Evolutionary conservation across 2,888 invertebrate genomes (phyloP).

Genomic region (Agelastica alni): DNA sequence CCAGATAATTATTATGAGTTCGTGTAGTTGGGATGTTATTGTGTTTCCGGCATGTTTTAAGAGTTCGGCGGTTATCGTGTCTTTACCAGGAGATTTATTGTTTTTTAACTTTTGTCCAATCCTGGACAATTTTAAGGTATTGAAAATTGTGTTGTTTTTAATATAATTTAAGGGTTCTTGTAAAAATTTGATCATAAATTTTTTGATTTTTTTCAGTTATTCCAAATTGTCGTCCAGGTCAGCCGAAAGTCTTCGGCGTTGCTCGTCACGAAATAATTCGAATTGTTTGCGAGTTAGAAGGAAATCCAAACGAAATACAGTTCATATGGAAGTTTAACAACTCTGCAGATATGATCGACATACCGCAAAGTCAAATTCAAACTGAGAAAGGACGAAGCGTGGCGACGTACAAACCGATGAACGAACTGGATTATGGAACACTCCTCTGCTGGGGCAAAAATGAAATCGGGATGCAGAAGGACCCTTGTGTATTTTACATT

Average conservation of each 20-base stretch:
- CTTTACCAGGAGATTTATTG: no score
- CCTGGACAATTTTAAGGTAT: no score
- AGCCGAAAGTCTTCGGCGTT: constrained; percentile 72
- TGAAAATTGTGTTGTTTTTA: no score
- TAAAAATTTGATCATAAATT: no score
- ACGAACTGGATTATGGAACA: constrained; percentile 75
- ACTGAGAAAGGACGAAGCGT: constrained; percentile 68
- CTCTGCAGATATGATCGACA: constrained; percentile 70
- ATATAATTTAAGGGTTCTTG: no score
- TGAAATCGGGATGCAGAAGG: constrained; percentile 71
- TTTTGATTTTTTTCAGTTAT: constrained; percentile 65
- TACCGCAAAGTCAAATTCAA: constrained; percentile 65
- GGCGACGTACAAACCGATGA: constrained; percentile 72
- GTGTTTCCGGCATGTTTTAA: no score
- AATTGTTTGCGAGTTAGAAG: constrained; percentile 74
- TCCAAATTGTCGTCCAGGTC: constrained; percentile 72
- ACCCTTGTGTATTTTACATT: constrained; percentile 74
- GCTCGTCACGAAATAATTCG: constrained; percentile 71
- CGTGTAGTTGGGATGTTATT: no score
- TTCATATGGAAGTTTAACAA: constrained; percentile 81
- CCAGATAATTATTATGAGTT: no score
- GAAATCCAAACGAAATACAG: constrained; percentile 70
- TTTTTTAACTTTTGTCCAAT: no score
- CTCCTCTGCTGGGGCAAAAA: constrained; percentile 76
- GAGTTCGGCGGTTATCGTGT: no score